Percentiles rank a stretch among this genome's conserved stretches.
These are phyloP conservation scores for Otolemur garnettii DNA, from an alignment of 2,113 vertebrate genomes.

Conservation along the genomic window DNA sequence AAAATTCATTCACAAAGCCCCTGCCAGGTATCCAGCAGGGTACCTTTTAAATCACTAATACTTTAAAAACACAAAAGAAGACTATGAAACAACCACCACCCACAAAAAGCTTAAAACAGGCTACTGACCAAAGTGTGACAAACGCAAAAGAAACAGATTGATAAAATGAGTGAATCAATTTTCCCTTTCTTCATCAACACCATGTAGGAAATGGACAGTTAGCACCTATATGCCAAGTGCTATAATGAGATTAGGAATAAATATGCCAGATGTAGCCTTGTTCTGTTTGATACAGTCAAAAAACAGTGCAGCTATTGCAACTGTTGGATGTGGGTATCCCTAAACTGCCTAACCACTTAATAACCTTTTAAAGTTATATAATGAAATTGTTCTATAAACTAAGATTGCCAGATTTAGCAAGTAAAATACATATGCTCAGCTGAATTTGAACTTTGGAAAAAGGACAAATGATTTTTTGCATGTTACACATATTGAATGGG, in stretches of 20 bases:
- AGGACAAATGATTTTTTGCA: neutral
- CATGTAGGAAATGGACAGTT: neutral
- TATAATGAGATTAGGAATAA: neutral
- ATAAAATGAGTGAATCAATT: conserved; percentile 8
- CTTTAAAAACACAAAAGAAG: conserved; percentile 41
- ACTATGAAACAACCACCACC: neutral
- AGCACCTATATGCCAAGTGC: neutral
- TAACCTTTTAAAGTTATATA: neutral
- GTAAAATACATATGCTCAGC: neutral
- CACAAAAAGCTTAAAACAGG: neutral
- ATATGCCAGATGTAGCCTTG: neutral
- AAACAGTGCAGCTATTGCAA: neutral
- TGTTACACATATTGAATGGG: neutral
- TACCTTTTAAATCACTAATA: conserved; percentile 53
- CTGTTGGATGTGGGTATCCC: neutral
- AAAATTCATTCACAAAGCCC: neutral
- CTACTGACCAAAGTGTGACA: neutral
- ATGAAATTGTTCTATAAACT: conserved; percentile 15
- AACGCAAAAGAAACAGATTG: neutral
- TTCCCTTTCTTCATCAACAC: neutral
- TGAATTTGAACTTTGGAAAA: conserved; percentile 12
- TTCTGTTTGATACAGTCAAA: neutral
- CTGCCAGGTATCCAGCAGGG: neutral
- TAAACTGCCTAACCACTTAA: neutral
- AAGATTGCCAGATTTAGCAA: neutral